These are phyloP conservation scores for Pipistrellus pygmaeus DNA, from an alignment of 2,797 vertebrate species.

Conservation along the genomic window DNA sequence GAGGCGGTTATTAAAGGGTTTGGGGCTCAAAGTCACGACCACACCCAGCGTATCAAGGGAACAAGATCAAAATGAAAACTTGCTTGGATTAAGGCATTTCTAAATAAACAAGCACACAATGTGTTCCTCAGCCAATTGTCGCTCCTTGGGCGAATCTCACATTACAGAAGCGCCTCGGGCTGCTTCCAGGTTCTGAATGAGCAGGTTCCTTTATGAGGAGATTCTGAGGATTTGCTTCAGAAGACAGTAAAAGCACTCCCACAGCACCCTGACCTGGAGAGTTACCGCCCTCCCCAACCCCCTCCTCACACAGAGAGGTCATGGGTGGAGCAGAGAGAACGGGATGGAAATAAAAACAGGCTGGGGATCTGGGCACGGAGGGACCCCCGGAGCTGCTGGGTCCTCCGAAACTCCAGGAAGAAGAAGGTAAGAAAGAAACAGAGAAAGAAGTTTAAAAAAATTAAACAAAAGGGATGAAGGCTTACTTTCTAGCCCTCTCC, in stretches of 20 bases:
- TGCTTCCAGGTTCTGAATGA: slow-evolving; percentile 49
- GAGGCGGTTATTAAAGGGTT: slow-evolving; percentile 34
- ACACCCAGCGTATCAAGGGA: background rate
- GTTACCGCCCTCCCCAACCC: rapidly evolving
- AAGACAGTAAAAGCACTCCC: background rate
- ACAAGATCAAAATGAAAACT: slow-evolving; percentile 64
- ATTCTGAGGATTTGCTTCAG: slow-evolving; percentile 2
- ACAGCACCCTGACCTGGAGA: background rate
- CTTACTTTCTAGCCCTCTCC: background rate
- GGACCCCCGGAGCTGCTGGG: background rate
- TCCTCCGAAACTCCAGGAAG: background rate
- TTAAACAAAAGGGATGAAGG: background rate
- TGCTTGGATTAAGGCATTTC: slow-evolving; percentile 47
- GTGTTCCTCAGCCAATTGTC: background rate
- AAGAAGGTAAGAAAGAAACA: background rate
- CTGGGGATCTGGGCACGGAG: background rate
- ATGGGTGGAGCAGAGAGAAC: background rate
- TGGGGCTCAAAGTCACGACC: slow-evolving; percentile 35
- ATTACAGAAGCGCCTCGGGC: background rate
- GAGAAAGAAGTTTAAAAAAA: background rate
- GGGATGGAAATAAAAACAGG: background rate
- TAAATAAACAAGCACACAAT: slow-evolving; percentile 17
- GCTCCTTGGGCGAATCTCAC: slow-evolving; percentile 1
- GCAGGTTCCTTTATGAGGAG: background rate
- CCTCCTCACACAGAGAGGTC: background rate